phyloP scores from a whole-genome alignment of 92 coral and sea anemone species.

The Phenganax marumi region DNA sequence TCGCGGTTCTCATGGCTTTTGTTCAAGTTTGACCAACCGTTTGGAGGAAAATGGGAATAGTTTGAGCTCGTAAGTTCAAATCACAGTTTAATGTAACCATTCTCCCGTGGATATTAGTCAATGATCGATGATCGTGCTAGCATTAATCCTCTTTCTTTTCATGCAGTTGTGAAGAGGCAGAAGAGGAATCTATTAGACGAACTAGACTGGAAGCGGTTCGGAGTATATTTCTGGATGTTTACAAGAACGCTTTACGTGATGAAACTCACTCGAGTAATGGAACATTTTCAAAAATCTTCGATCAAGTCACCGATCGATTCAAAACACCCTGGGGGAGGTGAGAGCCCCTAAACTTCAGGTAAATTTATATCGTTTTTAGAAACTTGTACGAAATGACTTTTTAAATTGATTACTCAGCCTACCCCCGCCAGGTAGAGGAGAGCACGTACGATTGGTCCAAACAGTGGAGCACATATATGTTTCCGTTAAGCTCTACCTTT shows the following conservation, averaged over 20 bases:
- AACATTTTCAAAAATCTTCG: constrained; percentile 74
- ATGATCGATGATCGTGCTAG: not conserved
- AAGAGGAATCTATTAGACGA: constrained; percentile 68
- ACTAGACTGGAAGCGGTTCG: constrained; percentile 79
- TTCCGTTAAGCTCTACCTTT: no score
- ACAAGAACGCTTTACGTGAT: constrained; percentile 70
- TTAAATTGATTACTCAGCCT: not conserved
- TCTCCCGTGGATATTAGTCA: not conserved
- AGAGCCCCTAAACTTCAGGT: not conserved
- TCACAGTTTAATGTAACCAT: not conserved
- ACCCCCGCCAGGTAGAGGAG: not conserved
- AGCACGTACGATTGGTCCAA: no score
- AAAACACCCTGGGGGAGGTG: constrained; percentile 77
- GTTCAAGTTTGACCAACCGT: constrained; percentile 30
- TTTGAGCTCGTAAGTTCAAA: constrained; percentile 77
- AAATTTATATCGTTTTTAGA: not conserved
- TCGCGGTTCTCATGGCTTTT: constrained; percentile 57
- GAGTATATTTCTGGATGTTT: constrained; percentile 69
- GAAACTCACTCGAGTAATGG: constrained; percentile 36
- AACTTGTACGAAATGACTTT: not conserved
- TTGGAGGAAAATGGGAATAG: constrained; percentile 62
- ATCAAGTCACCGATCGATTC: constrained; percentile 81
- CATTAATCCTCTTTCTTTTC: not conserved
- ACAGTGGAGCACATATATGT: no score
- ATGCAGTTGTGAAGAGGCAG: constrained; percentile 47